Percentiles rank a stretch among this genome's conserved stretches.
Evolutionary conservation across 2,113 vertebrate species (phyloP).

Genomic region (Scortum barcoo): DNA sequence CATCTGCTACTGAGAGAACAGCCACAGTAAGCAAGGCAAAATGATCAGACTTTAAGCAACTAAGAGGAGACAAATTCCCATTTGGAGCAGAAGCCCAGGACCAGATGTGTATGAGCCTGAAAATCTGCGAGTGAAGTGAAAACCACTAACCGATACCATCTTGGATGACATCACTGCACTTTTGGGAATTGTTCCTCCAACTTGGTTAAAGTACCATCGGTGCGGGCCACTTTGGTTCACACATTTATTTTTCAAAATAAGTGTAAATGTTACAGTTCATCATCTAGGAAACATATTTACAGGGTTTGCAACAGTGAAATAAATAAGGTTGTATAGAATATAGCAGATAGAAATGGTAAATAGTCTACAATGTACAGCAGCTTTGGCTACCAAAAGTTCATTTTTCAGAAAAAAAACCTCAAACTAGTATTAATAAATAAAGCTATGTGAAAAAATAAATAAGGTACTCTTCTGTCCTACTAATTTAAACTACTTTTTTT

Average conservation of each 20-base stretch:
- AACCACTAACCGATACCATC: slow-evolving; percentile 45
- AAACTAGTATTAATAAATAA: slow-evolving; percentile 89
- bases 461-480: slow-evolving; percentile 83
- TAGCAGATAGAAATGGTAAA: slow-evolving; percentile 82
- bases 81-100: slow-evolving; percentile 29
- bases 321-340: slow-evolving; percentile 83
- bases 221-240: slow-evolving; percentile 69
- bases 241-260: slow-evolving; percentile 83
- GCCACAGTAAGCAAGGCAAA: slow-evolving; percentile 6
- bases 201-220: not conserved
- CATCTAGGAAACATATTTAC: slow-evolving; percentile 84
- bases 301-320: slow-evolving; percentile 82
- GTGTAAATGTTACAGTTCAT: slow-evolving; percentile 82
- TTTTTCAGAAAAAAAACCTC: slow-evolving; percentile 64
- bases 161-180: slow-evolving; percentile 48
- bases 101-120: slow-evolving; percentile 52
- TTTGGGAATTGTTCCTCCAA: slow-evolving; percentile 3
- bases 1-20: slow-evolving; percentile 42
- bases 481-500: slow-evolving; percentile 81
- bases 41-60: slow-evolving; percentile 20
- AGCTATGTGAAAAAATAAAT: slow-evolving; percentile 90
- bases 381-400: slow-evolving; percentile 82
- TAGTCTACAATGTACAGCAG: slow-evolving; percentile 85
- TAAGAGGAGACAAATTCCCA: slow-evolving; percentile 49
- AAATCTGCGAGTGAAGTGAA: slow-evolving; percentile 15